Base-by-base conservation (phyloP, 1,140 invertebrate genomes). In the Aphaenogaster rudis region DNA sequence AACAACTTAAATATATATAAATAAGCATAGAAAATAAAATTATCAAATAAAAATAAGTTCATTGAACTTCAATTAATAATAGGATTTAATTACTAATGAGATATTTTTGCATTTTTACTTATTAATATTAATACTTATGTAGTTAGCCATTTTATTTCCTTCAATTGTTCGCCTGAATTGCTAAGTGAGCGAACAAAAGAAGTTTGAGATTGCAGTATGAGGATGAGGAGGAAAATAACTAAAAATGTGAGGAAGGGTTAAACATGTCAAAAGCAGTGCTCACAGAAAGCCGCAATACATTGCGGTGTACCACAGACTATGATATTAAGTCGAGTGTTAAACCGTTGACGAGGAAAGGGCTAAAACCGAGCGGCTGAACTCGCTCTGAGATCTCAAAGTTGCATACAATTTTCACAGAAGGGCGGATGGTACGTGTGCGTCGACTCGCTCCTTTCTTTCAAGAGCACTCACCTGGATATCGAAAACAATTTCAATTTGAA, bases 401-500 rank as follows among this genome's bases (percentile, higher is more conserved):
- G 39, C n/a, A 57, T 78, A 64, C 86, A 89, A 88, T 88, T 80
- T 67, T 77, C 21, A 64, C 33, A 78, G 67, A 86, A 61, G 52
- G 11, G 11, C 39, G 11, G 11, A 66, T n/a, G 8, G 54, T 50
- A 52, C 21, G 8, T n/a, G 61, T 13, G 36, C 59, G 17, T 64
- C 63, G 50, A n/a, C 33, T 33, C n/a, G 6, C 13, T 52, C 79
- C 67, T 48, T 61, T 63, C 59, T 91, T 92, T 91, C 82, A 78
- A 91, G 90, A 85, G 88, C 92, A 92, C 91, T 94, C 89, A 88
- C 59, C 72, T 88, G 87, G 57, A 92, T 93, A 94, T 93, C 93
- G 93, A 93, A 92, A 94, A 94, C 91, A 93, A 93, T 94, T 94
- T 94, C 93, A 94, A 94, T 94, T 93, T 94, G 86, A 93, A 94